Evolutionary conservation across 1,140 invertebrate genomes (phyloP).

Genomic region (Dendroctonus valens): DNA sequence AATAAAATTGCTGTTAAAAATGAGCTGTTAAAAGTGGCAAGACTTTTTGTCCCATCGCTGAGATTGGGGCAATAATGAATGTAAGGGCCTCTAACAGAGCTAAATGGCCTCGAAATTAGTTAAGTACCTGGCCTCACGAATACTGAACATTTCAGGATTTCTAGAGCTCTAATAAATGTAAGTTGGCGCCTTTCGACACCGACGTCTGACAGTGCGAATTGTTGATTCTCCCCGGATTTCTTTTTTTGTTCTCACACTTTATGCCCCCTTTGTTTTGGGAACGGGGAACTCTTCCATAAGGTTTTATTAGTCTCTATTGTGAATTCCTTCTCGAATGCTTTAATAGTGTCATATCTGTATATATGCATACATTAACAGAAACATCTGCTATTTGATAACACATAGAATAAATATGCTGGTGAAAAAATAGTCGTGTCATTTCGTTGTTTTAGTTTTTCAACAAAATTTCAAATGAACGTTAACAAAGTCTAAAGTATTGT

Average conservation of each 20-base stretch:
- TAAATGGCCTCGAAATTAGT: slow-evolving; percentile 28
- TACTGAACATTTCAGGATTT: slow-evolving; percentile 27
- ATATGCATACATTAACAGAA: background rate
- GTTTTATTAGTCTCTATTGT: no score
- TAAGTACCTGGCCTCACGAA: slow-evolving; percentile 27
- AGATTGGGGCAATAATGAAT: slow-evolving; percentile 4
- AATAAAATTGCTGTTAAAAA: background rate
- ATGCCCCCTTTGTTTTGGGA: no score
- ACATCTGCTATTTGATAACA: no score
- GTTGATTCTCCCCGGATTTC: slow-evolving; percentile 19
- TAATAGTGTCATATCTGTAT: no score
- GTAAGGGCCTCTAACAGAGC: slow-evolving; percentile 10
- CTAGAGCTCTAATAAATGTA: slow-evolving; percentile 25
- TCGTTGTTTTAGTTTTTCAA: no score
- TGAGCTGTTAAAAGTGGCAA: slow-evolving; percentile 1
- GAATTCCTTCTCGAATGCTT: no score
- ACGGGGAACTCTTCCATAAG: no score
- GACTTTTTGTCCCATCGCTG: background rate
- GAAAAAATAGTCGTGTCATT: no score
- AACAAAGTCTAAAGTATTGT: no score
- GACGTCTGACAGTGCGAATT: slow-evolving; percentile 21
- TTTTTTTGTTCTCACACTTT: background rate
- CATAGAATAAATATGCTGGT: no score
- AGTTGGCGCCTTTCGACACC: slow-evolving; percentile 22
- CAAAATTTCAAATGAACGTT: no score